A percentile compares a stretch with the other conserved stretches of the same genome.
These are phyloP conservation scores for Eristalis pertinax DNA, from an alignment of 2,888 invertebrate species.

Conservation along the genomic window DNA sequence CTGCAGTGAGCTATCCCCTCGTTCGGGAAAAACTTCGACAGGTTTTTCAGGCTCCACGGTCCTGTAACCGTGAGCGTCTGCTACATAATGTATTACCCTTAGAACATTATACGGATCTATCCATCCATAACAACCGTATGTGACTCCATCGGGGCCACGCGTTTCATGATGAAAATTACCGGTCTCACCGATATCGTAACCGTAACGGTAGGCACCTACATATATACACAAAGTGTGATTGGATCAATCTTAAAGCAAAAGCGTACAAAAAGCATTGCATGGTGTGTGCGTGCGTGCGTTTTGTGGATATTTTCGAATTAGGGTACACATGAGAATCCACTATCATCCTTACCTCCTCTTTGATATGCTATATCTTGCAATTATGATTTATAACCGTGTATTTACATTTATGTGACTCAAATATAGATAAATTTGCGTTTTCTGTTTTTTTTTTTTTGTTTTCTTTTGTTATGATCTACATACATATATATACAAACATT, in stretches of 20 bases:
- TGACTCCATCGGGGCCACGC: slow-evolving; percentile 88
- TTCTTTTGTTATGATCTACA: slow-evolving; percentile 37
- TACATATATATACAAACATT: slow-evolving; percentile 56
- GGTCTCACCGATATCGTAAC: slow-evolving; percentile 88
- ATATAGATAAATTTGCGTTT: slow-evolving; percentile 12
- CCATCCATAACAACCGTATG: slow-evolving; percentile 91
- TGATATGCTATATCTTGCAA: slow-evolving; percentile 10
- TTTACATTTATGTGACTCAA: slow-evolving; percentile 38
- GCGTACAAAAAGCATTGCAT: slow-evolving; percentile 59
- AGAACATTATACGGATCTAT: slow-evolving; percentile 86
- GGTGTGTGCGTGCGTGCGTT: slow-evolving; percentile 49
- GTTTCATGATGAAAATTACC: slow-evolving; percentile 91
- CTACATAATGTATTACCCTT: slow-evolving; percentile 88
- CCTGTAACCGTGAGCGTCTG: slow-evolving; percentile 90
- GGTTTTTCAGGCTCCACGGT: slow-evolving; percentile 87
- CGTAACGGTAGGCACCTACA: slow-evolving; percentile 88
- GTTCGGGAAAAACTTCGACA: slow-evolving; percentile 84
- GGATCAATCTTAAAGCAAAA: slow-evolving; percentile 68
- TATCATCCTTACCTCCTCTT: slow-evolving; percentile 19
- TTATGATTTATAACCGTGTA: slow-evolving; percentile 55
- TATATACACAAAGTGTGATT: slow-evolving; percentile 64
- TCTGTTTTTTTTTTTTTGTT: slow-evolving; percentile 27
- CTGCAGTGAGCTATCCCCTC: slow-evolving; percentile 69
- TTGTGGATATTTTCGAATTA: slow-evolving; percentile 39
- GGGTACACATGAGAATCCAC: slow-evolving; percentile 39